A percentile compares a stretch with the other conserved stretches of the same genome.
phyloP scores from a whole-genome alignment of 2,888 invertebrate genomes.

The Dimorphilus gyrociliatus region DNA sequence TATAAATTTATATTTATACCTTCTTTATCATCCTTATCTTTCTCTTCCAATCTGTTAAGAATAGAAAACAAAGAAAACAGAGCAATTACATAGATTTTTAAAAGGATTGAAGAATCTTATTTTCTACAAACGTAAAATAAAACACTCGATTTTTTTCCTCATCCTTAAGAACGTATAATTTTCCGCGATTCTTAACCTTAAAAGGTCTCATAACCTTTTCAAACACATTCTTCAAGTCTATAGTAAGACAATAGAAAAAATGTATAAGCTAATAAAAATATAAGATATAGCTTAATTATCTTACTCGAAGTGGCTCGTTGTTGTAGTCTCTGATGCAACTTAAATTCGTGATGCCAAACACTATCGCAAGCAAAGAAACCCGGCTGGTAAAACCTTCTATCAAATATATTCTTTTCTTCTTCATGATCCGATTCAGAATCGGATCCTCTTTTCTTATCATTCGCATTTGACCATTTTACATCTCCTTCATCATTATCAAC shows the following conservation, averaged over 20 bases:
- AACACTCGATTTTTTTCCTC: no score
- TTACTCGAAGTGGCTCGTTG: neutral
- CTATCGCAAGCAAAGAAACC: slow-evolving; percentile 57
- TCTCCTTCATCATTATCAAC: slow-evolving; percentile 49
- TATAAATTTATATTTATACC: no score
- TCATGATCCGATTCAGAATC: no score
- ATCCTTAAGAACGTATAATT: no score
- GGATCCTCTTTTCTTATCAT: no score
- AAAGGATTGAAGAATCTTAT: no score
- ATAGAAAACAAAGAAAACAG: no score
- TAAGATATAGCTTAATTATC: neutral
- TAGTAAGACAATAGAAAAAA: neutral
- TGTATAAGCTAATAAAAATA: neutral
- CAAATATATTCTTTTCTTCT: neutral
- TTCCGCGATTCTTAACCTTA: neutral
- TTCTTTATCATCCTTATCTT: no score
- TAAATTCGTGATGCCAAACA: slow-evolving; percentile 54
- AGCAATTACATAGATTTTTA: no score
- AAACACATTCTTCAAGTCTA: neutral
- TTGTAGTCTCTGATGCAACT: slow-evolving; percentile 54
- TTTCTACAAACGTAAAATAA: no score
- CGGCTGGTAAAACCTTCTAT: slow-evolving; percentile 28
- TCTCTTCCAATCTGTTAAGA: no score
- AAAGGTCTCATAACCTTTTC: neutral
- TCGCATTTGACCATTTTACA: slow-evolving; percentile 32